phyloP scores from a whole-genome alignment of 2,888 invertebrate species.

The Acanthopleura granulata region DNA sequence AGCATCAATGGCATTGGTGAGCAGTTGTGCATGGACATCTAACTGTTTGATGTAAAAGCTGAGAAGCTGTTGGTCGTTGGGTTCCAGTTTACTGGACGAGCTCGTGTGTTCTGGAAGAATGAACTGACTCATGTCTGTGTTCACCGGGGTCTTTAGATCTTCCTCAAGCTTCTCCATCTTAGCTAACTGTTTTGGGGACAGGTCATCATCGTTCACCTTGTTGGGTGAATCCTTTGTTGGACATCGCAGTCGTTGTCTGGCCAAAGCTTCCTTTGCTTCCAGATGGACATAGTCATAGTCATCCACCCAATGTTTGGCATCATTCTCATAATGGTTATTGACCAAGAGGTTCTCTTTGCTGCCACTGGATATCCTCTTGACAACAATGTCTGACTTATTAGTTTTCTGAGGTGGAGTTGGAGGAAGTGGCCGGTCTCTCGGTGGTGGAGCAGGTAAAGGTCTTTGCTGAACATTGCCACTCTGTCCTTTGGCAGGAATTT shows the following conservation, averaged over 20 bases:
- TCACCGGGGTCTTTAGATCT: slow-evolving; percentile 27
- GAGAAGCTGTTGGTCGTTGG: slow-evolving; percentile 86
- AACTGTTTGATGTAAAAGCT: slow-evolving; percentile 90
- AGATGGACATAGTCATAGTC: slow-evolving; percentile 92
- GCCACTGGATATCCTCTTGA: slow-evolving; percentile 11
- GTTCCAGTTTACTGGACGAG: slow-evolving; percentile 66
- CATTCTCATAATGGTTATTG: slow-evolving; percentile 48
- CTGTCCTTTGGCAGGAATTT: slow-evolving; percentile 26
- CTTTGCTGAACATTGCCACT: slow-evolving; percentile 75
- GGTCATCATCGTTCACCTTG: neutral
- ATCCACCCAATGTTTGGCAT: slow-evolving; percentile 77
- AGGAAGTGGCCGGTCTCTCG: slow-evolving; percentile 46
- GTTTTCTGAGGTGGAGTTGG: slow-evolving; percentile 37
- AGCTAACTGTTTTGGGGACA: slow-evolving; percentile 17
- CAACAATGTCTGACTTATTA: slow-evolving; percentile 9
- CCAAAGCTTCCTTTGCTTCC: slow-evolving; percentile 79
- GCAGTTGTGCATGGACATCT: slow-evolving; percentile 82
- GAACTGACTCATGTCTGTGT: slow-evolving; percentile 20
- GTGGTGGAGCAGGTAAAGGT: slow-evolving; percentile 69
- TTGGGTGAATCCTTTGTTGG: slow-evolving; percentile 14
- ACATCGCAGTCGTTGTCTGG: slow-evolving; percentile 40
- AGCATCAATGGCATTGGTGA: slow-evolving; percentile 91
- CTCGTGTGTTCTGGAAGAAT: slow-evolving; percentile 4
- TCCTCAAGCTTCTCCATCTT: slow-evolving; percentile 23
- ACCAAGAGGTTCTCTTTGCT: slow-evolving; percentile 19